Base-by-base conservation (phyloP, 2,888 invertebrate genomes). In the Cephus pulcher region DNA sequence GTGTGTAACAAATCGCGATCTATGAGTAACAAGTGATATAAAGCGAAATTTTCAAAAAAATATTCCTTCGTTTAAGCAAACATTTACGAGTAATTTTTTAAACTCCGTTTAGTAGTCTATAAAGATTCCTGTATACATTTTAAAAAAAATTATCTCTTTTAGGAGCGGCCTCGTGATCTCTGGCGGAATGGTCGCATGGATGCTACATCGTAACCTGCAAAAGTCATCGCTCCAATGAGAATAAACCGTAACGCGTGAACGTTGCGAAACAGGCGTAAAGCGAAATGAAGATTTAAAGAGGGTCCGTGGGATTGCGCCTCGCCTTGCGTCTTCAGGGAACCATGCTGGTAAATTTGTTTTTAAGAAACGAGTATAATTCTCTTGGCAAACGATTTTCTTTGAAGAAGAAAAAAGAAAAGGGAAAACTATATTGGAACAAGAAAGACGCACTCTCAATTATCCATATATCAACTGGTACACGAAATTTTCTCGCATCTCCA, bases 81-180 rank as follows among this genome's bases (percentile, higher is more conserved):
- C 15, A 23, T 1, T 40, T 40, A 40, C 15, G 1, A 23, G 15
- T 40, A 15, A 6, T 23, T 56, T 56, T 23, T 23, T 9, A 56
- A 40, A 23, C 40, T 56, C 1, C 40, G 6, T 2, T 0, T 23
- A 56, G 23, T 9, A 56, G 56, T 23, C 56, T 23, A 56, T 23
- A 56, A 56, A 56, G 23, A 1, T 56, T 56, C 1, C 9, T 56
- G 23, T 56, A 23, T 23, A 56, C 2, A 56, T 56, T 23, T 1
- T 2, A 23, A 56, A 6, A 40, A 9, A 56, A 23, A 23, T 78
- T 78, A 83, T 81, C 79, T 77, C 79, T 84, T 86, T 74, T 81
- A 90, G 90, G 89, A 81, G 88, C 76, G 82, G 88, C 34, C 32
- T 88, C 12, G 11, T 88, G 12, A 56, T 88, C 12, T 86, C 89